A percentile compares a stretch with the other conserved stretches of the same genome.
phyloP scores from a whole-genome alignment of 2,113 vertebrate species.

The Petrocephalus microphthalmus region DNA sequence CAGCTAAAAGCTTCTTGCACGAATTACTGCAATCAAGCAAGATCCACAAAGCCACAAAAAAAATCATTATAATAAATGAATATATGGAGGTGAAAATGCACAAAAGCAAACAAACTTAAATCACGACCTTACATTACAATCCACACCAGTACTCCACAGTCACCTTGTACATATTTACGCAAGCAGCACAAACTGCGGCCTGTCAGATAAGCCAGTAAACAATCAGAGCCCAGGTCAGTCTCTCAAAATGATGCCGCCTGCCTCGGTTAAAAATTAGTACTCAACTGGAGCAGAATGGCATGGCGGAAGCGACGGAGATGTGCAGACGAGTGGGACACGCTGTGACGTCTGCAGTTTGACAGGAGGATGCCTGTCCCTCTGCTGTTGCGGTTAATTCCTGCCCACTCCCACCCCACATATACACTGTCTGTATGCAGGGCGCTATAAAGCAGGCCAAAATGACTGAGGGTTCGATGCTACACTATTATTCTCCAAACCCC shows the following conservation, averaged over 20 bases:
- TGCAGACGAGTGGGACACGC: background rate
- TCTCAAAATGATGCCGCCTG: background rate
- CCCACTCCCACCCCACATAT: background rate
- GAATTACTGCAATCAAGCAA: background rate
- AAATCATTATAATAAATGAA: background rate
- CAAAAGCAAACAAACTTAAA: background rate
- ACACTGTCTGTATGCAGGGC: background rate
- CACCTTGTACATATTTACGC: background rate
- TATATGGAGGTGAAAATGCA: background rate
- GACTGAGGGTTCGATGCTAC: background rate
- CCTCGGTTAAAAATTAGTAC: background rate
- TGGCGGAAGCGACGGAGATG: background rate
- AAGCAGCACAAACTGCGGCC: background rate
- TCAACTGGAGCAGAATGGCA: background rate
- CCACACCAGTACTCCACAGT: background rate
- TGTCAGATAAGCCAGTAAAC: background rate
- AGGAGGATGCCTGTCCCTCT: background rate
- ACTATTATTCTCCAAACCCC: background rate
- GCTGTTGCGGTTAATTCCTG: background rate
- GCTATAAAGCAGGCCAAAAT: background rate
- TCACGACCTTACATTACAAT: background rate
- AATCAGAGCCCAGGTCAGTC: background rate
- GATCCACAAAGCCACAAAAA: background rate
- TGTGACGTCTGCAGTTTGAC: background rate
- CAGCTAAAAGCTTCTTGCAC: background rate